Evolutionary conservation across 1,140 invertebrate genomes (phyloP), one percentile per base, ranked within the genome.

Genomic region (Delia radicum): DNA sequence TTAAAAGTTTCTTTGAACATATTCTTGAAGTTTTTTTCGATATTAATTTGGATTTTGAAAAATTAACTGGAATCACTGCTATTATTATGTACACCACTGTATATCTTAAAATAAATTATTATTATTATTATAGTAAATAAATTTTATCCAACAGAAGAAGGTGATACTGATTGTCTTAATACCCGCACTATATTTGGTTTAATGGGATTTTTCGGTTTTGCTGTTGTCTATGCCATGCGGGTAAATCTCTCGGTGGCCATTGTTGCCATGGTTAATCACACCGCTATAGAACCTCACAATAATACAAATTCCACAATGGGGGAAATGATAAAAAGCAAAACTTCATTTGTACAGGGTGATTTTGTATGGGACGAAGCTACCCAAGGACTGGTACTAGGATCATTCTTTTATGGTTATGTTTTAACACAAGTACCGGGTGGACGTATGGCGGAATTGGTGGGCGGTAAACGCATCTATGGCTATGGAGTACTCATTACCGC

Each of bases 241-340:
- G 97, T 96, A n/a, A 98, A 98, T 85, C 93, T 99, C 90, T 98
- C 96, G 3, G 95, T 98, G 37, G 96, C 96, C 15, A 97, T 99
- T 79, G 96, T 99, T 65, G 95, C 96, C 12, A 99, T 98, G 96
- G 95, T 97, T 3, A 94, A 94, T 85, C 93, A 94, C 79, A 92
- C 93, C 12, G 92, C 92, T 2, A 87, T 92, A 26, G 42, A 42
- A 73, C 2, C 24, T 24, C 46, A 28, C 21, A 82, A 78, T 15
- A n/a, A n/a, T n/a, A 85, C 84, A 21, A 88, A 90, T 18, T 77
- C 87, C 0, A 76, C 88, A 0, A 88, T 87, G 28, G 86, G 85
- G 21, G 88, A 90, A 24, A 77, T 87, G 0, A 76, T 88, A 0
- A 88, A 87, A 31, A 90, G 91, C 75, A 92, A 94, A 81, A 94